Evolutionary conservation across 2,113 vertebrate species (phyloP).

Genomic region (Anhinga rufa): DNA sequence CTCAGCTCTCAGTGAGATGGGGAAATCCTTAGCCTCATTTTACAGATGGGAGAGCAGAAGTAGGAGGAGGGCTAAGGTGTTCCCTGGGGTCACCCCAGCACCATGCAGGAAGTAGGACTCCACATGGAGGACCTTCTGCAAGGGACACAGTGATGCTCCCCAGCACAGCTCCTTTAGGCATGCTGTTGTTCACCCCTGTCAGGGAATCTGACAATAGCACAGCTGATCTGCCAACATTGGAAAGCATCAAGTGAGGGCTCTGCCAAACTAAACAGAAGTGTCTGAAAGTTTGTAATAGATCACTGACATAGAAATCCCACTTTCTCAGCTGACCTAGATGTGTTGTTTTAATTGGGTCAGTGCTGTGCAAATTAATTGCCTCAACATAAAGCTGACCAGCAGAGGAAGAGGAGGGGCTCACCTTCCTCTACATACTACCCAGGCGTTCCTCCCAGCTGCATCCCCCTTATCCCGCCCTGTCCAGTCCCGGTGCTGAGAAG

Average conservation of each 20-base stretch:
- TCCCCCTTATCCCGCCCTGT: not conserved
- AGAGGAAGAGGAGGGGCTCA: not conserved
- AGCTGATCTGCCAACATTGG: slow-evolving; percentile 4
- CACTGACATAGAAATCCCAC: not conserved
- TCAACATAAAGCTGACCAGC: not conserved
- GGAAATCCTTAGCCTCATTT: not conserved
- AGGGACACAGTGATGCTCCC: not conserved
- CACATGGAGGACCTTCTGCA: not conserved
- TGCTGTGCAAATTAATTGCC: not conserved
- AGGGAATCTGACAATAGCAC: not conserved
- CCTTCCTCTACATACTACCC: not conserved
- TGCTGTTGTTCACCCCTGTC: not conserved
- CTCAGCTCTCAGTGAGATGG: not conserved
- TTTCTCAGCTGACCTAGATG: slow-evolving; percentile 16
- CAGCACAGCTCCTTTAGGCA: not conserved
- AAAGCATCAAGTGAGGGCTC: slow-evolving; percentile 15
- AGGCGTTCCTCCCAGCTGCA: not conserved
- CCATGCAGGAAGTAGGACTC: not conserved
- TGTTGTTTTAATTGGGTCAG: not conserved
- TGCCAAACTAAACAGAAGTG: slow-evolving; percentile 47
- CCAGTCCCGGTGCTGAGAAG: not conserved
- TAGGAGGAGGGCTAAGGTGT: not conserved
- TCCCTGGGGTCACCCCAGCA: not conserved
- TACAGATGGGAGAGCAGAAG: not conserved
- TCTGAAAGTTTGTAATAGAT: slow-evolving; percentile 18